Base-by-base conservation (phyloP, 2,888 invertebrate genomes). In the Latrodectus hesperus region DNA sequence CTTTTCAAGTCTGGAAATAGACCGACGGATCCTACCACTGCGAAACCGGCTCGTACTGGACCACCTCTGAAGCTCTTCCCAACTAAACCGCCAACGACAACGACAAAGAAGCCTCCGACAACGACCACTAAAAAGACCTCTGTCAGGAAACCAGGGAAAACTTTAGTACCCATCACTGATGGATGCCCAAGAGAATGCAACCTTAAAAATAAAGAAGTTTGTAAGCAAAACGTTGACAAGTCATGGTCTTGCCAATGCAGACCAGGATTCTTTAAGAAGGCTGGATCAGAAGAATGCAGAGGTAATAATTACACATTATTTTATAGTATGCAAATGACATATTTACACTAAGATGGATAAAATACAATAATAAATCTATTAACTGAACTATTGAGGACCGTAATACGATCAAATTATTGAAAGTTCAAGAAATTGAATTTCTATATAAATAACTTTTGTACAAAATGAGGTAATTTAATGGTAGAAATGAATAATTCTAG, bases 181-280 rank as follows among this genome's bases (percentile, higher is more conserved):
- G 88, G 76, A 16, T 91, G 91, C 78, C 85, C 82, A n/a, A 90
- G 90, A 3, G 90, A 89, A 77, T 91, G 91, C 77, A 90, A 90
- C 52, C 84, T 89, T 16, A 90, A 90, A 14, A 90, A 90, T 55
- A 90, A 91, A 53, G 91, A 91, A 78, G 89, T 91, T 8, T 91
- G 91, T 85, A 89, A 89, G 71, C 84, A 88, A 72, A 89, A 89
- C 67, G 75, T 86, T 16, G 88, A 89, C n/a, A 90, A 90, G 0
- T 89, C 84, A 5, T 90, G 90, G 88, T 88, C 89, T 60, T 91
- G 91, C 74, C 90, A 90, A 65, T 91, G 91, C 74, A 89, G 90
- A 60, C 90, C 91, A 8, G 91, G 91, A n/a, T 91, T 90, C 85
- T 89, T 90, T 52, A 89, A 90, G 64, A 90, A 89, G 68, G 85